Conservation (phyloP, 2,888 invertebrate species). For the Drosophila ezoana region DNA sequence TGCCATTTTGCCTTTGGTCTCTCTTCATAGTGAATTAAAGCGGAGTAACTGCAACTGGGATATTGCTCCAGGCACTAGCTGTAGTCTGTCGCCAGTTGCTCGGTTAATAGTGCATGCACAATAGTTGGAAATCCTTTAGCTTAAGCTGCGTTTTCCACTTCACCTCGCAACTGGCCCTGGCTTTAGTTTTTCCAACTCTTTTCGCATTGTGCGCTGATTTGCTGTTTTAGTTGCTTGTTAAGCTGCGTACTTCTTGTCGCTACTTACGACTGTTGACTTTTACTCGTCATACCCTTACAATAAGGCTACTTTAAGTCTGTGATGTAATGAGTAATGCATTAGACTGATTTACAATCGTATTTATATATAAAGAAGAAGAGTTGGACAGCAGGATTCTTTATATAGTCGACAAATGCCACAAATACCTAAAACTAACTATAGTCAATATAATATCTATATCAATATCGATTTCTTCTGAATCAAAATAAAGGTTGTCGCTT, state of each 20-base stretch:
- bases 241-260: slow-evolving; percentile 70
- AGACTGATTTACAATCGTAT: no score
- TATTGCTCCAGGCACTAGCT: slow-evolving; percentile 18
- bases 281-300: slow-evolving; percentile 35
- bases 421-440: no score
- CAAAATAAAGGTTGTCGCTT: no score
- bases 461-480: no score
- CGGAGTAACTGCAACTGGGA: slow-evolving; percentile 41
- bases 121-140: slow-evolving; percentile 54
- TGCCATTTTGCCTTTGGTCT: slow-evolving; percentile 35
- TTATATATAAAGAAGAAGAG: no score
- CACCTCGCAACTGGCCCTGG: slow-evolving; percentile 16
- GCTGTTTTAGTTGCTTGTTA: slow-evolving; percentile 70
- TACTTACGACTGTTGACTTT: slow-evolving; percentile 72
- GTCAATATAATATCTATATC: no score
- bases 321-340: background rate
- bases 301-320: background rate
- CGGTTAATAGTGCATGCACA: slow-evolving; percentile 4
- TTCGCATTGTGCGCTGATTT: slow-evolving; percentile 74
- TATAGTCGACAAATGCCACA: no score
- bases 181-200: slow-evolving; percentile 54
- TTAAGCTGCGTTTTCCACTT: slow-evolving; percentile 43
- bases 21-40: slow-evolving; percentile 34
- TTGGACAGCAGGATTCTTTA: no score
- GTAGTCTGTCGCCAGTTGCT: slow-evolving; percentile 33